phyloP scores from a whole-genome alignment of 2,797 vertebrate genomes.

The Erithacus rubecula region DNA sequence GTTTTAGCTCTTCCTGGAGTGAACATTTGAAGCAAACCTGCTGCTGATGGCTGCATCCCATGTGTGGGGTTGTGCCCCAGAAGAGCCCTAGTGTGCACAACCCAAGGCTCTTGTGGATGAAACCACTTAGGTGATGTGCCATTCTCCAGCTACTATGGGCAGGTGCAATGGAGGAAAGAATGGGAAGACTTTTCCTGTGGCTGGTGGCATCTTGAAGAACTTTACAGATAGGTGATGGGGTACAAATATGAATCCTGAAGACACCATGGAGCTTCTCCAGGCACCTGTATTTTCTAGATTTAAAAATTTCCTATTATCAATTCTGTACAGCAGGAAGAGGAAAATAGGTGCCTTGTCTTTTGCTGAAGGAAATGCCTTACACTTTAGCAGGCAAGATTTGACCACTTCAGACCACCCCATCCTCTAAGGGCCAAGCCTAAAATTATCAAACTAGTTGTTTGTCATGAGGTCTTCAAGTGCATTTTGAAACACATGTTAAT shows the following conservation, averaged over 20 bases:
- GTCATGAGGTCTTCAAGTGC: background rate
- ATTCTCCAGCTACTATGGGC: no score
- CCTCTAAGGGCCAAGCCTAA: background rate
- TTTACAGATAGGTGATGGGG: background rate
- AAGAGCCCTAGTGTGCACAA: background rate
- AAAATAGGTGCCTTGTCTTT: background rate
- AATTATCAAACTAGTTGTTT: background rate
- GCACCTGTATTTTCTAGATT: background rate
- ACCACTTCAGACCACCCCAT: background rate
- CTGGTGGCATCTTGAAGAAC: background rate
- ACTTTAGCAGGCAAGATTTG: background rate
- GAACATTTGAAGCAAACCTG: background rate
- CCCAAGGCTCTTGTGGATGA: background rate
- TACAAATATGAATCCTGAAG: background rate
- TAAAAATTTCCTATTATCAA: background rate
- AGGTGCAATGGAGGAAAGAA: background rate
- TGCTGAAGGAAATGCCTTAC: background rate
- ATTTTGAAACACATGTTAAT: background rate
- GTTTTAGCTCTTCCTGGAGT: background rate
- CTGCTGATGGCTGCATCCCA: background rate
- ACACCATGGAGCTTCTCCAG: background rate
- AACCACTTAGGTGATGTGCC: background rate
- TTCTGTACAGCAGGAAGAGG: background rate
- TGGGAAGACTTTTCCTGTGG: background rate
- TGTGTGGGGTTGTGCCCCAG: background rate